Evolutionary conservation across 2,797 vertebrate species (phyloP), one percentile per base, ranked within the genome.

Genomic region (Diceros bicornis): DNA sequence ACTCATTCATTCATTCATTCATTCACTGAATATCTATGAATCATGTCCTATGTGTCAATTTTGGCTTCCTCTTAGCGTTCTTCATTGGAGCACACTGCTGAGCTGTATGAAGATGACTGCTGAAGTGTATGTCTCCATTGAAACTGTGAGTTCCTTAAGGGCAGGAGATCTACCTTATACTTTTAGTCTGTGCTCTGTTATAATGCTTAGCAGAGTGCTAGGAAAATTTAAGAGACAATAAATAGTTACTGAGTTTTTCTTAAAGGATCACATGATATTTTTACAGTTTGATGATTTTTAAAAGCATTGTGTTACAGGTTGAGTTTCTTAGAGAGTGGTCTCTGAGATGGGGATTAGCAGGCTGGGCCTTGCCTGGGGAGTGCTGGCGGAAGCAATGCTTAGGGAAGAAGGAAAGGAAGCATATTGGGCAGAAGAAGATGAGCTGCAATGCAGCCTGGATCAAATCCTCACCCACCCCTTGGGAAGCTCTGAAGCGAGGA

Each of bases 161-260:
- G 27, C 27, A 71, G 50, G 29, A 47, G 32, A 23, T n/a, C 37
- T 23, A 37, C 17, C 21, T 94, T 41, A 21, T 18, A 47, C 8
- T 59, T 82, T 57, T 57, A n/a, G 66, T 64, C 20, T 82, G 13
- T n/a, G n/a, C n/a, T 96, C 64, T 68, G 0, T 29, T 68, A 1
- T 34, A 71, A 57, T 50, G 55, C 50, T 74, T 74, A 79, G 34
- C 5, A 47, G 27, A 55, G 13, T 62, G 18, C 44, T 55, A 27
- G 69, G 32, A 47, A 86, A 52, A 55, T 41, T 44, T 69, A 64
- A 94, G 29, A 68, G 6, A 17, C 44, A 50, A 74, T 78, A 86
- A 95, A 34, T 69, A 74, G 41, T 91, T 74, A 79, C 7, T 79
- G 52, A 81, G 1, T 44, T 96, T 89, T 89, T 69, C 79, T 92